These are phyloP conservation scores for Philopotamus ludificatus DNA, from an alignment of 1,140 invertebrate species.

Conservation along the genomic window DNA sequence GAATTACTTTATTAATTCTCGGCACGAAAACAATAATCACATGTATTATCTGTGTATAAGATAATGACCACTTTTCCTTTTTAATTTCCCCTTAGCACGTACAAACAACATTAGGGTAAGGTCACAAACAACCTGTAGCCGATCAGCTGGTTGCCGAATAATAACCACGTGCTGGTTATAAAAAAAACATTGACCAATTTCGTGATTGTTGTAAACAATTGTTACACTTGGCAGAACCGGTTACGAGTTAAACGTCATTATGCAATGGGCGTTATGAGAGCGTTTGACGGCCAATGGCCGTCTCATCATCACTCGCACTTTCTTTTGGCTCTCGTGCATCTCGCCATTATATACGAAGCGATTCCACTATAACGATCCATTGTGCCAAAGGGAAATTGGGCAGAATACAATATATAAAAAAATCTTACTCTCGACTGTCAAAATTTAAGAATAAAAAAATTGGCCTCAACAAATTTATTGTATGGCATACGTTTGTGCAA, in stretches of 20 bases:
- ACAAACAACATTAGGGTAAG: no score
- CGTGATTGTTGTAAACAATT: not conserved
- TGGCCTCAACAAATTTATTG: no score
- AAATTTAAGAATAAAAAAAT: no score
- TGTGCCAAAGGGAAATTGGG: no score
- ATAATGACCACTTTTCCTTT: no score
- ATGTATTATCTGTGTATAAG: no score
- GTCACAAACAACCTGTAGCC: no score
- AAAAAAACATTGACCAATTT: not conserved
- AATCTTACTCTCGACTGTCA: no score
- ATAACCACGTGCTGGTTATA: not conserved
- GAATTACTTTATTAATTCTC: not conserved
- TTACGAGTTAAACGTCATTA: constrained; percentile 5
- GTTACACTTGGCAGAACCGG: constrained; percentile 10
- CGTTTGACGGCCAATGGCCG: constrained; percentile 27
- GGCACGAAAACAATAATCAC: not conserved
- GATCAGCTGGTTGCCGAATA: not conserved
- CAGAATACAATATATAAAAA: no score
- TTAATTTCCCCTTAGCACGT: no score
- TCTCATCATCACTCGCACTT: constrained; percentile 15
- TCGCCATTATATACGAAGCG: constrained; percentile 6
- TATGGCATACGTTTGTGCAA: constrained; percentile 1
- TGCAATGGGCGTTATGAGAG: constrained; percentile 19
- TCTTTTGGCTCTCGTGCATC: constrained; percentile 17
- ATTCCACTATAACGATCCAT: not conserved